These are phyloP conservation scores for Drosophila suzukii DNA, from an alignment of 1,140 invertebrate species.

Conservation along the genomic window DNA sequence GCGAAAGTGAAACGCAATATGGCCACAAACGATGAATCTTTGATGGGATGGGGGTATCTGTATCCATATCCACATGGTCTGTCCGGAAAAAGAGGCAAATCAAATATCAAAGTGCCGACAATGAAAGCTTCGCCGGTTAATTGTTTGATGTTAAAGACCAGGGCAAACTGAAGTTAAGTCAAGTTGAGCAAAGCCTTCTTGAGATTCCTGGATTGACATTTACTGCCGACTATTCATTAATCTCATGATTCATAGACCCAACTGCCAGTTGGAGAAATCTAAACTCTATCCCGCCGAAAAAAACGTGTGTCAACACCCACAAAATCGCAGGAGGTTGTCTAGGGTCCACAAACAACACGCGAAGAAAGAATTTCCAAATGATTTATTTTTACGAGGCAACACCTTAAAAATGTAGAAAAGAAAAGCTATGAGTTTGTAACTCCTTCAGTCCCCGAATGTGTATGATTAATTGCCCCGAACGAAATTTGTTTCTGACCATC, in stretches of 20 bases:
- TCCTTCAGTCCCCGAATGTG: constrained; percentile 50
- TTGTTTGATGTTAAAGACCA: constrained; percentile 47
- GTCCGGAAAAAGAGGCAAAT: constrained; percentile 26
- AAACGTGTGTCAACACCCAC: constrained; percentile 72
- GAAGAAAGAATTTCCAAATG: constrained; percentile 50
- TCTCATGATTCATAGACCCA: constrained; percentile 60
- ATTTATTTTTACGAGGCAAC: constrained; percentile 70
- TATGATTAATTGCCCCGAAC: constrained; percentile 66
- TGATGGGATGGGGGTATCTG: constrained; percentile 4
- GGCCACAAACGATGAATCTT: constrained; percentile 57
- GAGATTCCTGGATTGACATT: constrained; percentile 61
- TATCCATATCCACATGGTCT: constrained; percentile 1
- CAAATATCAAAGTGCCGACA: constrained; percentile 49
- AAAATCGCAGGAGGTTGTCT: constrained; percentile 64
- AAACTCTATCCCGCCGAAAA: constrained; percentile 29
- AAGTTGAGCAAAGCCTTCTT: constrained; percentile 44
- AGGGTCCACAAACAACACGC: constrained; percentile 20
- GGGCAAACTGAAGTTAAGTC: constrained; percentile 1
- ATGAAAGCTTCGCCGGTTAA: constrained; percentile 26
- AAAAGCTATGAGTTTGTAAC: constrained; percentile 42
- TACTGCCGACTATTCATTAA: constrained; percentile 57
- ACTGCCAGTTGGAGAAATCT: constrained; percentile 10
- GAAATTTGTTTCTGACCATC: constrained; percentile 59
- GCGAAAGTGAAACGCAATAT: constrained; percentile 80
- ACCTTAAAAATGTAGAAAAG: constrained; percentile 72